Base-by-base conservation (phyloP, 1,140 invertebrate genomes). In the Drosophila equinoxialis region DNA sequence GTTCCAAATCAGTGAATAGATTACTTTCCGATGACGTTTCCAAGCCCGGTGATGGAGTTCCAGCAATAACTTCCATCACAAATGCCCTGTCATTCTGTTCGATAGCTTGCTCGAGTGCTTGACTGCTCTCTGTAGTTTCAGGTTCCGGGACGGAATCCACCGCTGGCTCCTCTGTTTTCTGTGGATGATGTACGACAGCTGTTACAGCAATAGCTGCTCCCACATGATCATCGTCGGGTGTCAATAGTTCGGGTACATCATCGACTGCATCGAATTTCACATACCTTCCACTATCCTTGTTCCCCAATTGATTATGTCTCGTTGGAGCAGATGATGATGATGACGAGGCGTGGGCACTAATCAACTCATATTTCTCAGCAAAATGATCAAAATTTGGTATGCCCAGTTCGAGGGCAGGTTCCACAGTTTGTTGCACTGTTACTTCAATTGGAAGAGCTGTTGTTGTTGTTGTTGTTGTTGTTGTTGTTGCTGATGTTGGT, bases 341-440 rank as follows among this genome's bases (percentile, higher is more conserved):
- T 11, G 17, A 20, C 2, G 45, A 51, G 5, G 55, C 6, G 26
- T 87, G 65, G 1, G 66, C 73, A 42, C 79, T 86, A 5, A 86
- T 79, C 11, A 91, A 35, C 2, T 81, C 66, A 33, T 90, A 89
- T 62, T 91, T 87, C 14, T 90, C 79, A 6, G 89, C 87, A 14
- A 91, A 81, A 37, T 91, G 89, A 68, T 90, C 74, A 6, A 91
- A 91, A 4, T 87, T 82, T 3, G 89, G 81, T 17, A 90, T 90
- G 6, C 78, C 79, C 55, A 90, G 54, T n/a, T 81, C 73, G 2
- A n/a, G 41, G 65, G 54, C 30, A 37, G 51, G 30, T 39, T 33
- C 41, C 4, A 14, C 26, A 17, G 23, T 23, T 26, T 14, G 8
- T 10, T 57, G n/a, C 20, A 7, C 13, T 8, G 58, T 41, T 65